Evolutionary conservation across 2,888 invertebrate genomes (phyloP), one percentile per base, ranked within the genome.

Genomic region (Campoplex nolae): DNA sequence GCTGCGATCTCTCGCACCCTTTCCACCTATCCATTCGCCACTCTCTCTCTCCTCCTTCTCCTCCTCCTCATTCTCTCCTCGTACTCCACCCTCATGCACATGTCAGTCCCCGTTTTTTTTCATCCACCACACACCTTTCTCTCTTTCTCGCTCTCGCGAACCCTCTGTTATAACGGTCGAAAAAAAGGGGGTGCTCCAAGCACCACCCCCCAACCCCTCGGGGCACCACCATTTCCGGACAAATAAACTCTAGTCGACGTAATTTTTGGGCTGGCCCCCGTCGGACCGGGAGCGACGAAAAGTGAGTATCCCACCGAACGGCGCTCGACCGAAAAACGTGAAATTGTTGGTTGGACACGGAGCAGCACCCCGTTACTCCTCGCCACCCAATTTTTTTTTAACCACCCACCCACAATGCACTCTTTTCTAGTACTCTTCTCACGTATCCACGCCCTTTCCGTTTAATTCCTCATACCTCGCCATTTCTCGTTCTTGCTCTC

Each of bases 161-260:
- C 6, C 13, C 62, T 62, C 62, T 16, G 62, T 32, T 62, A 71
- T 68, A 80, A 62, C 48, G 76, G 62, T 68, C 70, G 83, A 71
- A 83, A 77, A 92, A 92, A 92, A 38, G 92, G 91, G 76, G 67
- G 74, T 81, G 74, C 67, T 92, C 91, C 93, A 92, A 92, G 93
- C 92, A 91, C 93, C 93, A 92, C 92, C 93, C 84, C 83, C 84
- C 70, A 51, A 65, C 84, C 86, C 86, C 92, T 92, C 91, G 92
- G 93, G 93, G 93, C 93, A 93, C 93, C 93, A 93, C 93, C 94
- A 94, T 94, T 94, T 94, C 93, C 93, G 94, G 93, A 93, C 94
- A 94, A 94, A 94, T 94, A 94, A 94, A 94, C 94, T 93, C 95
- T 97, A 97, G 94, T 97, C 96, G 88, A 96, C 96, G 91, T 97